Conservation (phyloP, 2,888 invertebrate species). For the Coronaproctus castanopsis region DNA sequence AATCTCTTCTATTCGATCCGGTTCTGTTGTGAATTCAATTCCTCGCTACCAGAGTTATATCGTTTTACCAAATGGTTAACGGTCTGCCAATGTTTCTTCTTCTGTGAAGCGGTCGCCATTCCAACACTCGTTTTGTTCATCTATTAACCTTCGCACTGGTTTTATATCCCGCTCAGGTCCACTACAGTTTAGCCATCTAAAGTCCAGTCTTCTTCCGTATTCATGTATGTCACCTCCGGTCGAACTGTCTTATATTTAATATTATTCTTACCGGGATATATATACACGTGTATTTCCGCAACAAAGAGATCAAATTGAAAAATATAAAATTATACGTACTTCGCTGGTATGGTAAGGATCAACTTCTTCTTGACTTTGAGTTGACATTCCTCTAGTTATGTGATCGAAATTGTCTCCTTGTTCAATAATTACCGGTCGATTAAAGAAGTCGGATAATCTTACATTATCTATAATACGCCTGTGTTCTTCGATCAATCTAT, state of each 20-base stretch:
- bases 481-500: conserved; percentile 37
- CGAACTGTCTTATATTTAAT: not conserved
- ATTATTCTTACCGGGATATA: not conserved
- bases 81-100: too few relatives aligned
- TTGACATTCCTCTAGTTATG: conserved; percentile 50
- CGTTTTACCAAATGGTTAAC: too few relatives aligned
- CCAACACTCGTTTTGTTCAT: not conserved
- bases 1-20: too few relatives aligned
- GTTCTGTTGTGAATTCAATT: too few relatives aligned
- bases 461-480: conserved; percentile 34
- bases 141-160: not conserved
- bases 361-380: conserved; percentile 52
- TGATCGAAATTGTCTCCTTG: conserved; percentile 45
- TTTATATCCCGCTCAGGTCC: not conserved
- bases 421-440: conserved; percentile 43
- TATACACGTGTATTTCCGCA: not conserved
- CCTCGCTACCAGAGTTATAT: too few relatives aligned
- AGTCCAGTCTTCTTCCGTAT: too few relatives aligned
- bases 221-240: too few relatives aligned
- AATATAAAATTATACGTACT: too few relatives aligned
- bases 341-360: conserved; percentile 60
- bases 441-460: conserved; percentile 51
- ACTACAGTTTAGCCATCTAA: not conserved
- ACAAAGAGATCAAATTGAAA: too few relatives aligned
- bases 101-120: not conserved